A percentile compares a stretch with the other conserved stretches of the same genome.
Conservation (phyloP, 1,140 invertebrate genomes). For the Drosophila rhopaloa region DNA sequence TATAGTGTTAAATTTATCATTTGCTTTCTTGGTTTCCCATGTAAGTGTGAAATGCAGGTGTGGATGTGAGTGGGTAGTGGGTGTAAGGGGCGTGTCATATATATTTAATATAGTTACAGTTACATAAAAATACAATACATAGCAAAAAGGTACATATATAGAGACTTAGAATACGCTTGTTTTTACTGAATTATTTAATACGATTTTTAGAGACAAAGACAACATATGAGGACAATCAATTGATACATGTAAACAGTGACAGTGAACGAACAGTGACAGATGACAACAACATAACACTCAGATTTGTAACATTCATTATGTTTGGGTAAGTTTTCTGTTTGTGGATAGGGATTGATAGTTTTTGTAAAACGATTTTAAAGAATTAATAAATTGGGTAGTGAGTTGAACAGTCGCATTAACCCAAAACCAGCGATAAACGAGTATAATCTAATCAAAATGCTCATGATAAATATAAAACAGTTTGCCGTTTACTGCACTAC, state of each 20-base stretch:
- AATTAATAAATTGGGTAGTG: not conserved
- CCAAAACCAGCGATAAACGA: constrained; percentile 20
- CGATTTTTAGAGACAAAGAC: constrained; percentile 40
- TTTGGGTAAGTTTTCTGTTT: not conserved
- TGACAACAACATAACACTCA: constrained; percentile 74
- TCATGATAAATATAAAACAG: constrained; percentile 18
- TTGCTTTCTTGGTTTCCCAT: constrained; percentile 15
- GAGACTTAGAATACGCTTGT: constrained; percentile 51
- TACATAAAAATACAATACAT: constrained; percentile 67
- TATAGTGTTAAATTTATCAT: constrained; percentile 35
- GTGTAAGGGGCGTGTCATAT: constrained; percentile 19
- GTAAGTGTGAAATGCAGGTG: constrained; percentile 36
- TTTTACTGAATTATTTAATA: constrained; percentile 30
- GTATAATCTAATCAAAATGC: constrained; percentile 18
- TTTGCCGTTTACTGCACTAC: constrained; percentile 18
- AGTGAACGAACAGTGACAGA: constrained; percentile 60
- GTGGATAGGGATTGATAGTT: constrained; percentile 1
- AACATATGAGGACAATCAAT: constrained; percentile 58
- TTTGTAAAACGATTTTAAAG: constrained; percentile 4
- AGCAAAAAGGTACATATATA: constrained; percentile 72
- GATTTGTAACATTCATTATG: constrained; percentile 54
- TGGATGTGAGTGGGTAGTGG: constrained; percentile 10
- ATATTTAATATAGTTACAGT: constrained; percentile 41
- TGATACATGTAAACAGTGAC: constrained; percentile 55
- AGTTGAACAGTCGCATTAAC: constrained; percentile 3